Evolutionary conservation across 2,888 invertebrate genomes (phyloP), one percentile per base, ranked within the genome.

Genomic region (Anticlea derivata): DNA sequence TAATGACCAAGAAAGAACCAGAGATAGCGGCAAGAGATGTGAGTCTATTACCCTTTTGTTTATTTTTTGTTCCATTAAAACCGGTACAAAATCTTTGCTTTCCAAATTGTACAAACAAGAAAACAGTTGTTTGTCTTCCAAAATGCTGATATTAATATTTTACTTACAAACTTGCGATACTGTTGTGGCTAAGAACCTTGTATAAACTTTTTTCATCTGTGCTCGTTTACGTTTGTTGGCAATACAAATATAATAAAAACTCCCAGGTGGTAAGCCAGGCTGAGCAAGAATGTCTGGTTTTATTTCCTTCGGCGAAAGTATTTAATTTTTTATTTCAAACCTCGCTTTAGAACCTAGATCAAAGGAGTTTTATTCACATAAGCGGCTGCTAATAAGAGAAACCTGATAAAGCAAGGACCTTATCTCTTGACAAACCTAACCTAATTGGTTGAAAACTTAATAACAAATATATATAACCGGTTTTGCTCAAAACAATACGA

Each of bases 201-300:
- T 38, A 13, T 24, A 38, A 49, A 41, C 41, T 41, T 49, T 41
- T 49, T 41, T 41, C 41, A 49, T 49, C 34, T 48, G 8, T 26
- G 23, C 17, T 34, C 22, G 35, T 37, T 41, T 35, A 37, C 35
- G 23, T 26, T n/a, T 30, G 37, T 31, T 20, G 24, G 34, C 35
- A 35, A 26, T 38, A 38, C 31, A 33, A 43, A 43, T 30, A 43
- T 38, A 50, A 50, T 37, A 49, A 49, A 41, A 40, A 41, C 11
- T 41, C 49, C 30, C 35, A 30, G 33, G 48, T 41, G 29, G n/a
- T 13, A 29, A 29, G 35, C 11, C 27, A 29, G 27, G 22, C 5
- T 22, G 35, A 29, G 13, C 12, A 22, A 37, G 33, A 27, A 27
- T 45, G 23, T 8, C 22, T 17, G 26, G 1, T 20, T 44, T 44